phyloP scores from a whole-genome alignment of 2,888 invertebrate genomes.

The Ceratothoa steindachneri region DNA sequence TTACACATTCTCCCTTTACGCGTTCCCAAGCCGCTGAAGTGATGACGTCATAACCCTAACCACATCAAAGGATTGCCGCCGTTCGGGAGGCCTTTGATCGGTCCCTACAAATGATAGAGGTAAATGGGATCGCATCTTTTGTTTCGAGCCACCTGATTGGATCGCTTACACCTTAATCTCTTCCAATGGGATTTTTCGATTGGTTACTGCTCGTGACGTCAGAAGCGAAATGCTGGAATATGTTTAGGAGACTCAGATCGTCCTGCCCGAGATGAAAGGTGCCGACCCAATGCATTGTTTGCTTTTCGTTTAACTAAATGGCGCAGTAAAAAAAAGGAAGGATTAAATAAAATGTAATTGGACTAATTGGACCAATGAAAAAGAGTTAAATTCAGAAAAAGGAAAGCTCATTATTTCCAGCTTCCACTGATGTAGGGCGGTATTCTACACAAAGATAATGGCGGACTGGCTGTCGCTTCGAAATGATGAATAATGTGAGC shows the following conservation, averaged over 20 bases:
- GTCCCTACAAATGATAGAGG: not conserved
- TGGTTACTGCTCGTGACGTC: not conserved
- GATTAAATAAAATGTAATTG: slow-evolving; percentile 9
- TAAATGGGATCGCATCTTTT: not conserved
- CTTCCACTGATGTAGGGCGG: not conserved
- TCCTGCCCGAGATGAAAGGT: not conserved
- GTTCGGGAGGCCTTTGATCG: not conserved
- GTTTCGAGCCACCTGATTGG: not conserved
- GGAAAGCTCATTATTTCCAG: not conserved
- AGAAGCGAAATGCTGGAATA: not conserved
- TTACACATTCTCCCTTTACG: not conserved
- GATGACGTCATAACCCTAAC: not conserved
- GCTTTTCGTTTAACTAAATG: slow-evolving; percentile 8
- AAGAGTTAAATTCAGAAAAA: not conserved
- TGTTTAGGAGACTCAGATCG: not conserved
- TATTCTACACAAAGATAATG: not conserved
- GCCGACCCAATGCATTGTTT: not conserved
- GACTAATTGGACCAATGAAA: slow-evolving; percentile 5
- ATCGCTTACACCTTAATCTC: not conserved
- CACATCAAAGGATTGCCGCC: not conserved
- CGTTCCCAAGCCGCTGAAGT: not conserved
- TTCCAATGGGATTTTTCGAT: not conserved
- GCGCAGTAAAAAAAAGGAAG: not conserved
- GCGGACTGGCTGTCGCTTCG: not conserved
- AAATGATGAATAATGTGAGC: not conserved